Evolutionary conservation across 2,888 invertebrate species (phyloP), one percentile per base, ranked within the genome.

Genomic region (Lampropteryx suffumata): DNA sequence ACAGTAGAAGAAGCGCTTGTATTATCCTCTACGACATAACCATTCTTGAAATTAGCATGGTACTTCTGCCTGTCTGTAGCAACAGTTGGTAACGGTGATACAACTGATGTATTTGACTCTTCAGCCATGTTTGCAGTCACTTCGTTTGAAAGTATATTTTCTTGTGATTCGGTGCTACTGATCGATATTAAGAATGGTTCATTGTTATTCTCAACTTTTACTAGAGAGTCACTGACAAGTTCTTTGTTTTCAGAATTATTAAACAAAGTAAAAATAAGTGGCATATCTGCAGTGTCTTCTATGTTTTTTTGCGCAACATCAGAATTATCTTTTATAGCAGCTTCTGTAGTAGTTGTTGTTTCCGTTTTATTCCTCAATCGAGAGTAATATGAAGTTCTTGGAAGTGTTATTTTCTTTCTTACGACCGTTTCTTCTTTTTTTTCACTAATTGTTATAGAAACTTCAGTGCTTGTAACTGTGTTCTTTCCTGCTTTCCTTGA

Each of bases 311-410:
- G 76, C 9, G 67, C 66, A 14, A 58, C 44, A 34, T 61, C 62
- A 4, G 45, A 36, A 8, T 17, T 49, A 7, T 50, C 34, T 44
- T 67, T 59, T 45, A 55, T 60, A 30, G 50, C 6, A 24, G 65
- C 49, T 63, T 69, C 66, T 32, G 70, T 52, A 4, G 67, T 60
- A 24, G 67, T 66, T 12, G 73, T 70, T 27, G 73, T 63, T 7
- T 67, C 44, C 3, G 65, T 58, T 42, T 57, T 61, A 43, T 70
- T 82, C 60, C 79, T 75, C 44, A 74, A 64, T 37, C 82, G 76
- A 42, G 82, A 75, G 57, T 87, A 87, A 62, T 82, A 87, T 17
- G 84, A 80, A 8, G 88, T 86, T 57, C 79, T 79, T 17, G 86
- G 84, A 41, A 87, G 64, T 17, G 68, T 62, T 30, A 66, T 64